phyloP scores from a whole-genome alignment of 1,140 invertebrate species.

The Ruditapes philippinarum region DNA sequence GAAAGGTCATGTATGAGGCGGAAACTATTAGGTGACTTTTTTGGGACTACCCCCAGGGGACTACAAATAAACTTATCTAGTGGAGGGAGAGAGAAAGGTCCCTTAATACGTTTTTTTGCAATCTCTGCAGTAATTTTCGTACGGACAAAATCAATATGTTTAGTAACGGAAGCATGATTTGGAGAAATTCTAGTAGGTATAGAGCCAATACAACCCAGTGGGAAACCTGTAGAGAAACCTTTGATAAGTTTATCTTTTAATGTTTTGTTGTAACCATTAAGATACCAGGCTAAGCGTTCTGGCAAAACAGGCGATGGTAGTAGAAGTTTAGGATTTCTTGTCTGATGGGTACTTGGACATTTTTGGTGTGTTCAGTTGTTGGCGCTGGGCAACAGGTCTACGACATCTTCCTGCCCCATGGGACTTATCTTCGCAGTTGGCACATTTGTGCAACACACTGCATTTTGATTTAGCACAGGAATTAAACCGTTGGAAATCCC shows the following conservation, averaged over 20 bases:
- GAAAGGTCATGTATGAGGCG: conserved; percentile 37
- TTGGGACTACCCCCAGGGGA: conserved; percentile 18
- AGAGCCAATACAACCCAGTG: background rate
- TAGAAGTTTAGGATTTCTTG: background rate
- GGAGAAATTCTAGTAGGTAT: background rate
- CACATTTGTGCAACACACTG: background rate
- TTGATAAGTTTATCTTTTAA: background rate
- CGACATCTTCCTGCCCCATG: background rate
- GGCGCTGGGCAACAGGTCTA: background rate
- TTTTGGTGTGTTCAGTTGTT: background rate
- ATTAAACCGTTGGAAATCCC: background rate
- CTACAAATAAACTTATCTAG: background rate
- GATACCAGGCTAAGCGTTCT: background rate
- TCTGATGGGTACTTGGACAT: background rate
- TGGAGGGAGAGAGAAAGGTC: background rate
- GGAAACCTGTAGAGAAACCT: conserved; percentile 45
- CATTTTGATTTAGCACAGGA: background rate
- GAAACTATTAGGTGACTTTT: background rate
- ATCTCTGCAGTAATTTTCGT: background rate
- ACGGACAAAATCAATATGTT: background rate
- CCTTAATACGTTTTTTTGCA: background rate
- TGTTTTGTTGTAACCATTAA: background rate
- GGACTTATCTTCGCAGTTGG: background rate
- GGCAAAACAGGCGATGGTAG: background rate
- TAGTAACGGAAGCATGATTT: background rate